Base-by-base conservation (phyloP, 2,113 vertebrate species). In the Aspiorhynchus laticeps region DNA sequence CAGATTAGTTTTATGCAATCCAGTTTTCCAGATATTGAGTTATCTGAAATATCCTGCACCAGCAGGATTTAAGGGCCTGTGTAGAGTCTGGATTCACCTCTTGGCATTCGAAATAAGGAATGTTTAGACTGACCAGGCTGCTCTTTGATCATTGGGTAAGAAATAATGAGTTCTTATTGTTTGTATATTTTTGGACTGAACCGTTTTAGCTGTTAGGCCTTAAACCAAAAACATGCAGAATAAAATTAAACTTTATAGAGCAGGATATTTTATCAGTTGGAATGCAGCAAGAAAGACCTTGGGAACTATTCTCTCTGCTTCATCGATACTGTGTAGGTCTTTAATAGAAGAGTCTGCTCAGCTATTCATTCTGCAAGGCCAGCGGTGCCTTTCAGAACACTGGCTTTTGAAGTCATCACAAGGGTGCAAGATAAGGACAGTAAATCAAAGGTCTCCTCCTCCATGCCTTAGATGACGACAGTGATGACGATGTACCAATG, bases 321-420 rank as follows among this genome's bases (percentile, higher is more conserved):
- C 56, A 17, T 53, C 5, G 61, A 24, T 48, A 51, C 19, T 14
- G 31, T 75, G 26, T 88, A 21, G 19, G n/a, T 65, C 28, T 59
- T 80, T 63, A 65, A 53, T 38, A 65, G 6, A 59, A 81, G 28
- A 53, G 28, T 36, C 48, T 51, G 63, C 21, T 80, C 59, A 46
- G 15, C 51, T 61, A 80, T 88, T 85, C 84, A 85, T 7, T 19
- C 56, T 59, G 24, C 69, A 88, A 88, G 84, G 84, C 61, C 84
- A 71, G 59, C 8, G 1, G 33, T 28, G 59, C 3, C 46, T 56
- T 77, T 86, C 46, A 17, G 33, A 77, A 82, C 14, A 15, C 26
- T 41, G 38, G 51, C n/a, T 36, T 86, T 78, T 85, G 43, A 24
- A 69, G 59, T n/a, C n/a, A 56, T 48, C 12, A 12, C 43, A 26